Conservation (phyloP, 1,140 invertebrate genomes). For the Drosophila hydei region DNA sequence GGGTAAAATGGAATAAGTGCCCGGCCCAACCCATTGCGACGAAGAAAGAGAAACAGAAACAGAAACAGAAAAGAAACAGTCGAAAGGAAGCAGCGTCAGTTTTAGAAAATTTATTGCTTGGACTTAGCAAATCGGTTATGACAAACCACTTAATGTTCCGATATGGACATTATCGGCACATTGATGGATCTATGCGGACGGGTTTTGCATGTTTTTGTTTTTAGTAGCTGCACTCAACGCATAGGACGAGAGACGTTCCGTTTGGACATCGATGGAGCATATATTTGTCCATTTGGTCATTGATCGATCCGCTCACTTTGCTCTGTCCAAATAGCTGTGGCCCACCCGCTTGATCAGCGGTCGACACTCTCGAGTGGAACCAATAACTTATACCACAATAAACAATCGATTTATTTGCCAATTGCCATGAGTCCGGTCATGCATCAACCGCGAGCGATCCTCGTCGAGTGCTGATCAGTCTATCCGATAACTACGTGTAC, state of each 20-base stretch:
- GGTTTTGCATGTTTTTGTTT: slow-evolving; percentile 28
- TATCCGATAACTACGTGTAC: slow-evolving; percentile 1
- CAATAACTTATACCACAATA: slow-evolving; percentile 51
- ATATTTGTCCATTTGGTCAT: slow-evolving; percentile 43
- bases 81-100: slow-evolving; percentile 33
- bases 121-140: slow-evolving; percentile 10
- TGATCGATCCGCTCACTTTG: slow-evolving; percentile 52
- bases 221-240: too few relatives aligned
- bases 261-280: slow-evolving; percentile 33
- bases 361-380: slow-evolving; percentile 37
- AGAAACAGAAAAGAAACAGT: slow-evolving; percentile 1
- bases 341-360: not conserved
- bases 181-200: slow-evolving; percentile 38
- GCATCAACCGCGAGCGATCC: slow-evolving; percentile 23
- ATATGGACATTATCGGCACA: slow-evolving; percentile 22
- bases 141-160: slow-evolving; percentile 28
- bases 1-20: slow-evolving; percentile 6
- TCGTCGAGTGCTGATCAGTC: slow-evolving; percentile 11
- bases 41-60: not conserved
- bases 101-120: slow-evolving; percentile 10
- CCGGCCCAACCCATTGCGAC: not conserved
- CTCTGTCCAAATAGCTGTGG: slow-evolving; percentile 35
- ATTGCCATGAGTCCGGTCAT: slow-evolving; percentile 30
- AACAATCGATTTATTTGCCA: slow-evolving; percentile 50
- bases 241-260: not conserved